Conservation (phyloP, 2,888 invertebrate genomes). For the Thereva unica region DNA sequence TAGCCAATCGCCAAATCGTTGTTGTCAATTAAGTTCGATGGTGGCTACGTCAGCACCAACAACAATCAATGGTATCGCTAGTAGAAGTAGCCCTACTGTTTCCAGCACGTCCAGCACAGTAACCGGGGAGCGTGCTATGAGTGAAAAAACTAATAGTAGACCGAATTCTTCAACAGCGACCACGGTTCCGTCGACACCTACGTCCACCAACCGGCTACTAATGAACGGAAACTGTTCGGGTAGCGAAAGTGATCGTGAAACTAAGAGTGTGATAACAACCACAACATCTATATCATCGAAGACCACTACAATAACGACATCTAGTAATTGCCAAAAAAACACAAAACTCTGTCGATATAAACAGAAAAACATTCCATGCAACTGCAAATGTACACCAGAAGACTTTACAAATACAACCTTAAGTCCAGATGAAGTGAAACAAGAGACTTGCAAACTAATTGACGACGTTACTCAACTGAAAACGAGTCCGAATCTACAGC, state of each 20-base stretch:
- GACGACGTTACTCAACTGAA: slow-evolving; percentile 51
- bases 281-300: slow-evolving; percentile 19
- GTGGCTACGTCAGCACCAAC: background rate
- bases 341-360: slow-evolving; percentile 4
- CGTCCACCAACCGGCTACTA: slow-evolving; percentile 28
- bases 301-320: slow-evolving; percentile 23
- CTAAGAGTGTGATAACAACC: slow-evolving; percentile 11
- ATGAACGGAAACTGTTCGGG: slow-evolving; percentile 35
- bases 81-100: slow-evolving; percentile 47
- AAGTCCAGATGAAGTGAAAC: slow-evolving; percentile 55
- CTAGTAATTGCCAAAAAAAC: slow-evolving; percentile 17
- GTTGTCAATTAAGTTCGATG: slow-evolving; percentile 53
- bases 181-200: slow-evolving; percentile 34
- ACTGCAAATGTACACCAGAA: slow-evolving; percentile 56
- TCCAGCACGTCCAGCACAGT: slow-evolving; percentile 55
- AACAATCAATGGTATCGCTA: slow-evolving; percentile 10
- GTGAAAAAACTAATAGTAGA: slow-evolving; percentile 28
- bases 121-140: slow-evolving; percentile 47
- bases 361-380: slow-evolving; percentile 47
- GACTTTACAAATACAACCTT: slow-evolving; percentile 54
- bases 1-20: slow-evolving; percentile 58
- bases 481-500: slow-evolving; percentile 42
- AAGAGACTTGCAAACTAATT: slow-evolving; percentile 56
- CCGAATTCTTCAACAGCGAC: slow-evolving; percentile 25
- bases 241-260: slow-evolving; percentile 29